Base-by-base conservation (phyloP, 2,113 vertebrate genomes). In the Ailurus styani region DNA sequence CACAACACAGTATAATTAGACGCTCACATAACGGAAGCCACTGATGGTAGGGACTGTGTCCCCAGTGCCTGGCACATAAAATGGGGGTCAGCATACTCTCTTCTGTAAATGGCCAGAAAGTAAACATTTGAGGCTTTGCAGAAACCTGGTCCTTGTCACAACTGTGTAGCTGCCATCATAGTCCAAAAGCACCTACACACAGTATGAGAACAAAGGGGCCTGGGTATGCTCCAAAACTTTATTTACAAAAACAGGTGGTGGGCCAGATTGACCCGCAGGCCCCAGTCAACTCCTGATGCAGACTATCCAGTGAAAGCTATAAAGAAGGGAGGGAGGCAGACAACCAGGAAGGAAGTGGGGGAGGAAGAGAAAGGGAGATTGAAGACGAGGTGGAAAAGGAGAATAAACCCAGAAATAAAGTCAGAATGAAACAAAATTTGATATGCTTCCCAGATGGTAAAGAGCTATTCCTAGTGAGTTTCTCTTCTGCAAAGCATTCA, bases 351-450 rank as follows among this genome's bases (percentile, higher is more conserved):
- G 5, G 10, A 72, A 57, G 21, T 54, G 25, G 68, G 60, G 34
- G 3, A 25, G 34, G 52, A 0, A 50, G 17, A 70, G 0, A 92
- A 70, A 37, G 29, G 42, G 70, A 68, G 70, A 68, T 18, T 45
- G 52, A 68, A 45, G 86, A 78, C 11, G 18, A 73, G 34, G 40
- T 84, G 62, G 0, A 84, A 29, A 89, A 1, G 86, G 40, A 96
- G 50, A 52, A 88, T 54, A 52, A 89, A 91, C 72, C 66, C 37
- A 66, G 60, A 93, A 96, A 34, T 68, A 96, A 93, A 90, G 7
- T 75, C 96, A 81, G 97, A 87, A 96, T 90, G 68, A 98, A 86
- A 82, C 82, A 97, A 98, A 98, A 97, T 95, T 96, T 91, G 77
- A 91, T 96, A 70, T 88, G 55, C 34, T 95, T 95, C 93, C 96